Conservation (phyloP, 2,888 invertebrate species). For the Chalcis sispes region DNA sequence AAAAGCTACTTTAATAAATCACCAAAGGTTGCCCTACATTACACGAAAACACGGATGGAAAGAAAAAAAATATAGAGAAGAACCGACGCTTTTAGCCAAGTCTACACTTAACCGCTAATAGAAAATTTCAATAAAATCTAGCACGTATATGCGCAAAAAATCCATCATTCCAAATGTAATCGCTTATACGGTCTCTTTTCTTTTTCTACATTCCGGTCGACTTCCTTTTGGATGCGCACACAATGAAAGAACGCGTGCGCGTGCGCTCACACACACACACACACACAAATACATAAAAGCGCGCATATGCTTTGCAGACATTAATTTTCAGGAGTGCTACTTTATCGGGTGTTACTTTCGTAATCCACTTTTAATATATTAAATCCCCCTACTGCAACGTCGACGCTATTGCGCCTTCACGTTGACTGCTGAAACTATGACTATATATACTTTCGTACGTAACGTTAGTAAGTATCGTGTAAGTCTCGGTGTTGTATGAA, state of each 20-base stretch:
- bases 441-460: too few species aligned
- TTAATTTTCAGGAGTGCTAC: slow-evolving; percentile 58
- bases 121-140: slow-evolving; percentile 42
- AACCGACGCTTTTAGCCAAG: too few species aligned
- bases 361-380: slow-evolving; percentile 59
- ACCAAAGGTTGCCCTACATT: too few species aligned
- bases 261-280: too few species aligned
- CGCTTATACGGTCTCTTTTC: neutral
- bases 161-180: slow-evolving; percentile 16
- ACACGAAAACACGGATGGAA: too few species aligned
- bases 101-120: slow-evolving; percentile 23
- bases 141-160: neutral
- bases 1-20: too few species aligned
- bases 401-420: slow-evolving; percentile 15
- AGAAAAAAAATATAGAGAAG: too few species aligned
- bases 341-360: slow-evolving; percentile 57
- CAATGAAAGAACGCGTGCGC: neutral
- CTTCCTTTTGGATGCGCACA: slow-evolving; percentile 24
- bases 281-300: too few species aligned
- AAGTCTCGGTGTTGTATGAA: too few species aligned
- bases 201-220: slow-evolving; percentile 12
- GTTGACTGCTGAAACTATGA: too few species aligned
- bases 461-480: too few species aligned
- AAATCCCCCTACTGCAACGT: slow-evolving; percentile 29
- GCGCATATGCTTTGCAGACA: slow-evolving; percentile 51